Evolutionary conservation across 2,888 invertebrate species (phyloP).

Genomic region (Sericinus montela): DNA sequence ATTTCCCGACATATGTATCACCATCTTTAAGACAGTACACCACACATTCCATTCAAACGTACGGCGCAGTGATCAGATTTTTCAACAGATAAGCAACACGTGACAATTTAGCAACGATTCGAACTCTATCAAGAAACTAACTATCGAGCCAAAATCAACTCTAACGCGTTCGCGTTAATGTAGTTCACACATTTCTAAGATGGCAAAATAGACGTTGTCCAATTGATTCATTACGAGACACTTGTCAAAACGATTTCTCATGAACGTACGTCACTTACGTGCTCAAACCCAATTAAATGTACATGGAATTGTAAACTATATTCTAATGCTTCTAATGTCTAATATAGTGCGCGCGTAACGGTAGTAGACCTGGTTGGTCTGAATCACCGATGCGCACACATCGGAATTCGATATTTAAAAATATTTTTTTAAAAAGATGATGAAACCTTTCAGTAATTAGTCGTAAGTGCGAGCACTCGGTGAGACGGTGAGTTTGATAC

Average conservation of each 20-base stretch:
- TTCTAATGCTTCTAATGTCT: neutral
- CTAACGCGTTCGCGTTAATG: neutral
- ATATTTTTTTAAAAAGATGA: conserved; percentile 9
- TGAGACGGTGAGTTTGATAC: neutral
- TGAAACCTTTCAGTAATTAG: conserved; percentile 8
- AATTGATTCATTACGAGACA: conserved; percentile 16
- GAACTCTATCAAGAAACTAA: neutral
- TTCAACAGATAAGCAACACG: conserved; percentile 15
- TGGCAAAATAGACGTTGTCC: neutral
- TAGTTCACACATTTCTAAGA: neutral
- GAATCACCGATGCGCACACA: conserved; percentile 9
- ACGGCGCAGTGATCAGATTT: conserved; percentile 13
- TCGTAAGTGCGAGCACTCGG: neutral
- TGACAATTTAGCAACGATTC: neutral
- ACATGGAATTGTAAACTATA: neutral
- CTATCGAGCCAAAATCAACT: neutral
- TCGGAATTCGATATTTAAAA: conserved; percentile 15
- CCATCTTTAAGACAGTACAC: neutral
- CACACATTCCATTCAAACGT: conserved; percentile 12
- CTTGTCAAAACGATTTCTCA: conserved; percentile 16
- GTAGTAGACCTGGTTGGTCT: neutral
- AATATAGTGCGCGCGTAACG: neutral
- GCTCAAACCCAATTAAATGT: neutral
- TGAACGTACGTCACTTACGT: conserved; percentile 11
- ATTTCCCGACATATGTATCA: conserved; percentile 5